Conservation (phyloP, 1,140 invertebrate genomes). For the Choristoneura fumiferana region DNA sequence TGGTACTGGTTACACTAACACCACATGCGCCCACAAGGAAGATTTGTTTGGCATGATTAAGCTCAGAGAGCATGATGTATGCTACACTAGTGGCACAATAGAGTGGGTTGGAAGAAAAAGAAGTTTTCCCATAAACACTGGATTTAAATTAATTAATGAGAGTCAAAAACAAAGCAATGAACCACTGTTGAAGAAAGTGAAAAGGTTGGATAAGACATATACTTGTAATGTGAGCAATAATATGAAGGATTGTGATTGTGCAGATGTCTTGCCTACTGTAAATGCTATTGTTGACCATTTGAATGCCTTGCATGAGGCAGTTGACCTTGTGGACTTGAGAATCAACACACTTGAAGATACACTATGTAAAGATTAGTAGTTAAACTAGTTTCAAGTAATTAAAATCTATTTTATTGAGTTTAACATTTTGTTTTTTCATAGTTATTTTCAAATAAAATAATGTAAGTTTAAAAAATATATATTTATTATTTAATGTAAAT, state of each 20-base stretch:
- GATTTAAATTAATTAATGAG: slow-evolving; percentile 61
- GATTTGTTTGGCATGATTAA: slow-evolving; percentile 69
- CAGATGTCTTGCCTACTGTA: slow-evolving; percentile 68
- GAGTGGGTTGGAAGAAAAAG: slow-evolving; percentile 71
- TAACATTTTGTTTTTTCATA: slow-evolving; percentile 9
- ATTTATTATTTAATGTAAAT: too few species aligned
- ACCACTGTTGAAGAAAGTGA: slow-evolving; percentile 45
- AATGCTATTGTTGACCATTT: slow-evolving; percentile 74
- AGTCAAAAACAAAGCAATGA: slow-evolving; percentile 32
- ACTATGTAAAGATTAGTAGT: slow-evolving; percentile 25
- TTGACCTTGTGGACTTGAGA: slow-evolving; percentile 69
- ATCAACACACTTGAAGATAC: slow-evolving; percentile 65
- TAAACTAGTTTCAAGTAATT: slow-evolving; percentile 20
- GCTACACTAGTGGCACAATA: slow-evolving; percentile 69
- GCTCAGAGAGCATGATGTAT: slow-evolving; percentile 62
- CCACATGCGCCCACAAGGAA: slow-evolving; percentile 24
- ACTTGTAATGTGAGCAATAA: slow-evolving; percentile 26
- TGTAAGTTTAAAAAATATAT: too few species aligned
- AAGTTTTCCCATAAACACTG: slow-evolving; percentile 65
- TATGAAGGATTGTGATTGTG: slow-evolving; percentile 63
- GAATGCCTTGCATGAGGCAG: slow-evolving; percentile 70
- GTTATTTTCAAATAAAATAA: slow-evolving; percentile 15
- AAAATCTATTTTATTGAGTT: slow-evolving; percentile 19
- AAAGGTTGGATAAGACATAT: slow-evolving; percentile 38
- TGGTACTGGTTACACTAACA: slow-evolving; percentile 9